phyloP scores from a whole-genome alignment of 1,140 invertebrate genomes.

The Ceratina calcarata region DNA sequence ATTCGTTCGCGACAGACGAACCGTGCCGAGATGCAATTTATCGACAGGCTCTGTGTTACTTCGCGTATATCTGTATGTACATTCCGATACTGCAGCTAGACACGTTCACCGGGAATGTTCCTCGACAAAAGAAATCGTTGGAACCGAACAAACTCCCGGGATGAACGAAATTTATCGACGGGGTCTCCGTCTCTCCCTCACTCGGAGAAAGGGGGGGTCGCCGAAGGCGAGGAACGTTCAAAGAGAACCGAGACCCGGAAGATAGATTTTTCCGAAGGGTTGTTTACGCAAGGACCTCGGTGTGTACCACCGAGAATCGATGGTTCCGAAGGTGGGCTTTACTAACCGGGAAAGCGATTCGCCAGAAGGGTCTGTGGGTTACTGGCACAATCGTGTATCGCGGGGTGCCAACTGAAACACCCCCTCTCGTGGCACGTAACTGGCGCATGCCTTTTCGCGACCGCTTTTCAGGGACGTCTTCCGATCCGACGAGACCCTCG shows the following conservation, averaged over 20 bases:
- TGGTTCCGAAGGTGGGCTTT: slow-evolving; percentile 58
- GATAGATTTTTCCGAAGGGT: neutral
- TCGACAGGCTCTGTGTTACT: neutral
- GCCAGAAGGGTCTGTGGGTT: slow-evolving; percentile 76
- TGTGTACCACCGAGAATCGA: slow-evolving; percentile 48
- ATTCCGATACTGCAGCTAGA: no score
- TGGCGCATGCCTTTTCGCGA: slow-evolving; percentile 72
- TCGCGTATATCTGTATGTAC: no score
- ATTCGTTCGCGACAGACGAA: slow-evolving; percentile 26
- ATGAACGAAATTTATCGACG: slow-evolving; percentile 9
- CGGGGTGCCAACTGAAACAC: slow-evolving; percentile 71
- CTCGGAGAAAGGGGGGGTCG: neutral
- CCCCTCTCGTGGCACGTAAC: slow-evolving; percentile 65
- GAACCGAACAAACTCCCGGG: no score
- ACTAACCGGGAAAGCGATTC: slow-evolving; percentile 75
- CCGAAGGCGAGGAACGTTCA: neutral
- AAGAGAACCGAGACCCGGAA: neutral
- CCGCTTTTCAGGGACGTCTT: slow-evolving; percentile 44
- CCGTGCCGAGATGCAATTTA: neutral
- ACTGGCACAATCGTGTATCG: slow-evolving; percentile 76
- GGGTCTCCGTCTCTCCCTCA: neutral
- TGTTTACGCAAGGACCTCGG: slow-evolving; percentile 53
- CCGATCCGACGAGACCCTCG: neutral
- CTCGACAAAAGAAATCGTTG: no score
- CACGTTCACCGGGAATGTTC: neutral